Base-by-base conservation (phyloP, 2,888 invertebrate genomes). In the Eilema sororculum region DNA sequence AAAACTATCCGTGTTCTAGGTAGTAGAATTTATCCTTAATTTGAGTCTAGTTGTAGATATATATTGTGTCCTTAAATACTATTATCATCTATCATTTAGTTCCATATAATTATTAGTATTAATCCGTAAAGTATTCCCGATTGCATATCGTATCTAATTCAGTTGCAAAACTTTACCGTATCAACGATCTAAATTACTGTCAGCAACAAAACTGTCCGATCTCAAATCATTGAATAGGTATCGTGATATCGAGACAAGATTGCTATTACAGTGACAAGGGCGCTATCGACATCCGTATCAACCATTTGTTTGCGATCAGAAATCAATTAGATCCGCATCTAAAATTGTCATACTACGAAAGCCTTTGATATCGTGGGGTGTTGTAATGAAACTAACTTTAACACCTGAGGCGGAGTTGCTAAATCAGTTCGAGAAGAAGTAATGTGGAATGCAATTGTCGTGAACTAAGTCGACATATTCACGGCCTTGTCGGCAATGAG, bases 251-350 rank as follows among this genome's bases (percentile, higher is more conserved):
- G 69, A 78, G 73, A 68, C 73, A 46, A 78, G 81, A 86, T 86
- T 81, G 82, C 85, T 84, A 78, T 78, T 76, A 83, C 75, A 81
- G 76, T 86, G 87, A 89, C 93, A 91, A 94, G 92, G 94, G 93
- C 93, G 89, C 91, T 91, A 88, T 86, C 91, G 87, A 91, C 87
- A 93, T 94, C 93, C 91, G 92, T 90, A 89, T 90, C 83, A 84
- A 77, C 76, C 82, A 79, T 86, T 87, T 86, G 85, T 89, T 89
- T 87, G 85, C 79, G 87, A 88, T 86, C 83, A 84, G 74, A 87
- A 90, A 93, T 92, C 92, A 90, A 94, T 94, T 93, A 83, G 93
- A 91, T 92, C 83, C 92, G 93, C 93, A 90, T 91, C 90, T 91
- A 90, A 89, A 90, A 88, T 89, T 90, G 91, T 92, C 91, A 89